phyloP scores from a whole-genome alignment of 53 echinoderm and acorn worm genomes.

The Echinometra lucunter region DNA sequence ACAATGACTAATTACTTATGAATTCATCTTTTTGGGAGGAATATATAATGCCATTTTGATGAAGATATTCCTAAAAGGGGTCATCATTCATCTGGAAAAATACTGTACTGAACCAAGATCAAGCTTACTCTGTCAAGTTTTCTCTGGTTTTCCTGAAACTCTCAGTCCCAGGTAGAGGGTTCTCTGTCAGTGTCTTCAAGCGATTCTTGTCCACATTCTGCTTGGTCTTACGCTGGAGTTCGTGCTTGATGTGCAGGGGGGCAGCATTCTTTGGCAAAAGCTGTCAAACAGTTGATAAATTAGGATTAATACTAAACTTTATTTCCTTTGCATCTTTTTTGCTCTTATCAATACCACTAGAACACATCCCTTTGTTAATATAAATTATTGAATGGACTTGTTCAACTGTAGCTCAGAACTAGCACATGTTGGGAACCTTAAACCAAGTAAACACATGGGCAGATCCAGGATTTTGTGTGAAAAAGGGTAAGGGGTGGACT shows the following conservation, averaged over 20 bases:
- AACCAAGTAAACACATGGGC: too few relatives aligned
- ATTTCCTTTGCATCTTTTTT: too few relatives aligned
- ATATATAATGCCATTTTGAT: background rate
- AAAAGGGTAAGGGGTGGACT: too few relatives aligned
- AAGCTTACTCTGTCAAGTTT: constrained; percentile 90
- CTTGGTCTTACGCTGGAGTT: constrained; percentile 77
- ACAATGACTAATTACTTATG: background rate
- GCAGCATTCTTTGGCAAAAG: constrained; percentile 97
- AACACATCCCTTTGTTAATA: too few relatives aligned
- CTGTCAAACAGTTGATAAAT: constrained; percentile 56
- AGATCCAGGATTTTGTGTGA: too few relatives aligned
- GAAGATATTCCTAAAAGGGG: background rate
- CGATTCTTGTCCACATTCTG: constrained; percentile 81
- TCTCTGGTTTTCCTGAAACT: constrained; percentile 94
- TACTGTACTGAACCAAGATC: background rate
- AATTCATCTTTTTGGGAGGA: background rate
- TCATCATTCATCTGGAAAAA: too few relatives aligned
- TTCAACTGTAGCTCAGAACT: too few relatives aligned
- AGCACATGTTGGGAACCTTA: too few relatives aligned
- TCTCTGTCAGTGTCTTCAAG: constrained; percentile 80
- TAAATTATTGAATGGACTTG: too few relatives aligned
- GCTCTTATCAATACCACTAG: too few relatives aligned
- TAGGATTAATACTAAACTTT: background rate
- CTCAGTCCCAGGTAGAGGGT: constrained; percentile 85
- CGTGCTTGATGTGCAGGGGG: constrained; percentile 82